Base-by-base conservation (phyloP, 2,797 vertebrate genomes). In the Diplodus puntazzo region DNA sequence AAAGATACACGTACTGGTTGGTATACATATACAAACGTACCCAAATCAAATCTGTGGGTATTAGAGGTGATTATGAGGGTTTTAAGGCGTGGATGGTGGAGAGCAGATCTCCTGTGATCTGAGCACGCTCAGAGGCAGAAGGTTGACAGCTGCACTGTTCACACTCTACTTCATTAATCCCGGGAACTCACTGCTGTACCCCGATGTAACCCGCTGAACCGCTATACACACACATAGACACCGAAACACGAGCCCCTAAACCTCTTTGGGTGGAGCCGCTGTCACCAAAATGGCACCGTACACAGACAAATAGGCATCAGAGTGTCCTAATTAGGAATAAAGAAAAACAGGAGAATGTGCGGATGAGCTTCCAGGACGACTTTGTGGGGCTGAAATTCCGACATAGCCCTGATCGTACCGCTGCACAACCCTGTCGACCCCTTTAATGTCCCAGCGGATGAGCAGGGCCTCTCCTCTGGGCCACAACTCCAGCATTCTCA, bases 141-240 rank as follows among this genome's bases (percentile, higher is more conserved):
- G 86, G 80, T 73, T 80, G 88, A 90, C 90, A 92, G 89, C 89
- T 92, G 88, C 70, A 71, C 27, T 77, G 75, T 88, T 90, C 82
- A 83, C 83, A 85, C 88, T 84, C 72, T 71, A 68, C 73, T 81
- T 83, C 74, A 16, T 81, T 90, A 92, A 92, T 90, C 89, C 88
- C 55, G 23, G 43, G 52, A 64, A 65, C 72, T 82, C 39, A 54
- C 46, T 75, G 64, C 46, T 75, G 64, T 69, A 88, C 75, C 80
- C 88, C 30, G 0, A 72, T 45, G 21, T 68, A 77, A 69, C 63
- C 79, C 39, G 3, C 27, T 53, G 23, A 57, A 50, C 43, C 46
- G 34, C 11, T 2, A 1, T 55, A 82, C 49, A 65, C 76, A 71
- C 77, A 58, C 43, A 64, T 34, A 75, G 5, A 82, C 58, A 79